Conservation (phyloP, 2,113 vertebrate genomes). For the Chionis minor region DNA sequence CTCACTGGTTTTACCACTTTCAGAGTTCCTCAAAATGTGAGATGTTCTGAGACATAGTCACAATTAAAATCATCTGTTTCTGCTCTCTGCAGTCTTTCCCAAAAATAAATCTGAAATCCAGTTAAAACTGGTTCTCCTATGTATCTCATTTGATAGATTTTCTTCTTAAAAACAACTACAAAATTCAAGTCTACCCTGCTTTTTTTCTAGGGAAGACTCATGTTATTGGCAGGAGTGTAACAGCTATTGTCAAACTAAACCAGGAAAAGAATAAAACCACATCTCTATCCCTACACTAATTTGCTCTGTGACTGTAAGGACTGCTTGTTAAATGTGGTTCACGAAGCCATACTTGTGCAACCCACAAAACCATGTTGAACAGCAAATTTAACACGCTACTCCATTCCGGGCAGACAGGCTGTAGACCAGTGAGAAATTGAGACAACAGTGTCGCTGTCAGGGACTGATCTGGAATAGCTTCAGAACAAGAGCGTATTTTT, state of each 20-base stretch:
- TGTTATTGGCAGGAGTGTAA: not conserved
- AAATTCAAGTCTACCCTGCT: not conserved
- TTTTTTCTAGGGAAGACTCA: rapidly evolving
- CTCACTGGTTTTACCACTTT: not conserved
- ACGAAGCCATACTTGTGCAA: rapidly evolving
- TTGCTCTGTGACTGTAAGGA: not conserved
- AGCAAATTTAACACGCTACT: not conserved
- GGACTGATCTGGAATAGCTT: not conserved
- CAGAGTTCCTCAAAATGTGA: not conserved
- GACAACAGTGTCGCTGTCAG: rapidly evolving
- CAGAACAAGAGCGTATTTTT: not conserved
- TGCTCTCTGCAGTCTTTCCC: not conserved
- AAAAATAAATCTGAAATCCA: not conserved
- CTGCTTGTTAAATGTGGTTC: not conserved
- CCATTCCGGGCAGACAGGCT: not conserved
- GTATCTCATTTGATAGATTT: not conserved
- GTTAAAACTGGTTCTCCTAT: not conserved
- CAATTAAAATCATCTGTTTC: not conserved
- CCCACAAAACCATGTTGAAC: not conserved
- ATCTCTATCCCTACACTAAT: not conserved
- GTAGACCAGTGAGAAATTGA: not conserved
- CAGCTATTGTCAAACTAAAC: not conserved
- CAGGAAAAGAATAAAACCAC: not conserved
- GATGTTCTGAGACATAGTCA: not conserved
- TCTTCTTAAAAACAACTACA: not conserved